Conservation (phyloP, 2,113 vertebrate genomes). For the Passerina amoena region DNA sequence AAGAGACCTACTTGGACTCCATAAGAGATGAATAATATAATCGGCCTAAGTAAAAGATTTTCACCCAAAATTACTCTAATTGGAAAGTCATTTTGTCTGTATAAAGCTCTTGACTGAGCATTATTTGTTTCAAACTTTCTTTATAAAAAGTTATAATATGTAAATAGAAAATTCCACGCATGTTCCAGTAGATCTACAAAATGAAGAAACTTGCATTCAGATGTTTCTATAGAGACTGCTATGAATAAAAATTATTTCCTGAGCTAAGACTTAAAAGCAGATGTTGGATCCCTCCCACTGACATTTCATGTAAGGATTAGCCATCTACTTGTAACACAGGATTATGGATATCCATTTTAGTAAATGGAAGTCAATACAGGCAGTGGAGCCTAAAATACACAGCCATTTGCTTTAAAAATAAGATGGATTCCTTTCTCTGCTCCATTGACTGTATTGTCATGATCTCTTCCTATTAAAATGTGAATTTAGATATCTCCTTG, state of each 20-base stretch:
- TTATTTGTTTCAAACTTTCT: neutral
- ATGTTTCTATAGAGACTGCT: neutral
- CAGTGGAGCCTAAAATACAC: neutral
- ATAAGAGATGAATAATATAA: neutral
- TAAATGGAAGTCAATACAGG: neutral
- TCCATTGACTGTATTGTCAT: neutral
- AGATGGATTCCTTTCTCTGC: neutral
- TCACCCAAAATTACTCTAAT: neutral
- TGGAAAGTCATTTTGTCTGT: neutral
- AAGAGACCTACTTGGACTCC: neutral
- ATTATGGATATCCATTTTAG: neutral
- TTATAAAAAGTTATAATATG: neutral
- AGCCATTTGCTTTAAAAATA: neutral
- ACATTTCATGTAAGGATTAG: neutral
- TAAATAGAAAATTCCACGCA: neutral
- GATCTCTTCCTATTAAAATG: neutral
- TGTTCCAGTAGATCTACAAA: neutral
- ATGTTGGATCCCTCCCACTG: neutral
- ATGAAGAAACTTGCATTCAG: neutral
- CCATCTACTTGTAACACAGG: neutral
- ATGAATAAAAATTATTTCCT: neutral
- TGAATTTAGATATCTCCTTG: neutral
- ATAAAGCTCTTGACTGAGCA: neutral
- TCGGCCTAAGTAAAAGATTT: neutral
- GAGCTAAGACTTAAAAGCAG: neutral